These are phyloP conservation scores for Thamnaconus septentrionalis DNA, from an alignment of 2,113 vertebrate genomes.

Conservation along the genomic window DNA sequence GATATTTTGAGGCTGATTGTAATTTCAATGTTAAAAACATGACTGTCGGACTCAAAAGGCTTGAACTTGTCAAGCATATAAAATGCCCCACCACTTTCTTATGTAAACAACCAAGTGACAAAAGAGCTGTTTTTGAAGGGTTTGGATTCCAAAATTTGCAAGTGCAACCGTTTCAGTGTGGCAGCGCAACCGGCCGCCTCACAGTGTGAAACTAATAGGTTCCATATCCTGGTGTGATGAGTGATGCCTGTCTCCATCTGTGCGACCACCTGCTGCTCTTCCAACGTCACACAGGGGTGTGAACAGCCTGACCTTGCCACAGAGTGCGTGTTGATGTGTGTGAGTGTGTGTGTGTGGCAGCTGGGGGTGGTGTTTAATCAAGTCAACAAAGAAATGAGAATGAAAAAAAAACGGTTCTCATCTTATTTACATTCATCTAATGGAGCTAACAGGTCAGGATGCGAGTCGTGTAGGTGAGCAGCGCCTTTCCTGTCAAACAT, in stretches of 20 bases:
- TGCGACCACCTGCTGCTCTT: constrained; percentile 53
- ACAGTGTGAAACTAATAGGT: constrained; percentile 37
- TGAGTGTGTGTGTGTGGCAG: not conserved
- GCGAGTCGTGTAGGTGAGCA: too few species aligned
- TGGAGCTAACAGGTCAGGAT: too few species aligned
- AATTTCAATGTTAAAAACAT: too few species aligned
- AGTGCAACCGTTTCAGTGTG: constrained; percentile 3
- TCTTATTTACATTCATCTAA: too few species aligned
- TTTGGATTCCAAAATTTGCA: not conserved
- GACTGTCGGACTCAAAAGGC: too few species aligned
- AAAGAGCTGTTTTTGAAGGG: not conserved
- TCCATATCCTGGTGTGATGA: constrained; percentile 47
- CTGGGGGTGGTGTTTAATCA: not conserved
- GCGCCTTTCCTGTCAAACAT: too few species aligned
- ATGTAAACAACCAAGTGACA: not conserved
- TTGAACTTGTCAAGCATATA: too few species aligned
- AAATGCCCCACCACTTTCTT: too few species aligned
- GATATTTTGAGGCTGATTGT: too few species aligned
- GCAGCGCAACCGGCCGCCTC: constrained; percentile 6
- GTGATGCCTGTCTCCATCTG: constrained; percentile 47
- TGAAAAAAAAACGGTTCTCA: too few species aligned
- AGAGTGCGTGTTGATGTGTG: not conserved
- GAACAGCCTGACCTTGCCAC: constrained; percentile 49
- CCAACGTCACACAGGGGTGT: constrained; percentile 43
- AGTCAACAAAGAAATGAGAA: too few species aligned